phyloP scores from a whole-genome alignment of 92 coral and sea anemone species.

The Zoanthus sociatus region DNA sequence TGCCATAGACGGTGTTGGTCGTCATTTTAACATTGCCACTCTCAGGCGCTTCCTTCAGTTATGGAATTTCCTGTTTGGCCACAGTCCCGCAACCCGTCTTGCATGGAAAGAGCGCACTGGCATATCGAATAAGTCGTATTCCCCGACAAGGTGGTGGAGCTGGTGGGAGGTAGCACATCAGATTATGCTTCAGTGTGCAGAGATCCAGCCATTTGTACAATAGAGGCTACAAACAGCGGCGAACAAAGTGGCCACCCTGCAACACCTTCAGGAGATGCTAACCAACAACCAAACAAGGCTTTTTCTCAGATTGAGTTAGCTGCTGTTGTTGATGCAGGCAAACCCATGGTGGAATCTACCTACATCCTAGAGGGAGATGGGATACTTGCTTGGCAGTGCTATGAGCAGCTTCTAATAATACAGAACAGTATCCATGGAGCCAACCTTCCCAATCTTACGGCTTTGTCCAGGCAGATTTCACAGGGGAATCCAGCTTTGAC shows the following conservation, averaged over 20 bases:
- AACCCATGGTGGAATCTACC: conserved; percentile 65
- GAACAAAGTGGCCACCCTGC: conserved; percentile 53
- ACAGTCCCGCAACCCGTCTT: conserved; percentile 51
- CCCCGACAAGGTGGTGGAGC: conserved; percentile 69
- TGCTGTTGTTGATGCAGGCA: conserved; percentile 61
- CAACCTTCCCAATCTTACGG: conserved; percentile 46
- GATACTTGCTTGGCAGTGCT: conserved; percentile 57
- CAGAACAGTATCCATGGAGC: conserved; percentile 51
- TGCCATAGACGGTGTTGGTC: conserved; percentile 33
- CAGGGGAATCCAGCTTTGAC: conserved; percentile 47
- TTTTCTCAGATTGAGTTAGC: conserved; percentile 60
- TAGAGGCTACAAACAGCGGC: conserved; percentile 38
- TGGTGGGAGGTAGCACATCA: conserved; percentile 69
- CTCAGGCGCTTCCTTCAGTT: conserved; percentile 54
- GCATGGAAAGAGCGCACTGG: conserved; percentile 60
- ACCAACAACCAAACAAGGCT: conserved; percentile 43
- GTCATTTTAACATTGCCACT: conserved; percentile 59
- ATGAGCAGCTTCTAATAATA: conserved; percentile 52
- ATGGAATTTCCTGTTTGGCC: conserved; percentile 60
- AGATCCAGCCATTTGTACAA: conserved; percentile 59
- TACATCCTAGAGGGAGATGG: conserved; percentile 70
- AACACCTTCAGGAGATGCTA: conserved; percentile 51
- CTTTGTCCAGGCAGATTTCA: conserved; percentile 47
- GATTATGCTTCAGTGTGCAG: conserved; percentile 56
- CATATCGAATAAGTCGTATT: conserved; percentile 51